Evolutionary conservation across 2,113 vertebrate species (phyloP).

Genomic region (Cygnus buccinator): DNA sequence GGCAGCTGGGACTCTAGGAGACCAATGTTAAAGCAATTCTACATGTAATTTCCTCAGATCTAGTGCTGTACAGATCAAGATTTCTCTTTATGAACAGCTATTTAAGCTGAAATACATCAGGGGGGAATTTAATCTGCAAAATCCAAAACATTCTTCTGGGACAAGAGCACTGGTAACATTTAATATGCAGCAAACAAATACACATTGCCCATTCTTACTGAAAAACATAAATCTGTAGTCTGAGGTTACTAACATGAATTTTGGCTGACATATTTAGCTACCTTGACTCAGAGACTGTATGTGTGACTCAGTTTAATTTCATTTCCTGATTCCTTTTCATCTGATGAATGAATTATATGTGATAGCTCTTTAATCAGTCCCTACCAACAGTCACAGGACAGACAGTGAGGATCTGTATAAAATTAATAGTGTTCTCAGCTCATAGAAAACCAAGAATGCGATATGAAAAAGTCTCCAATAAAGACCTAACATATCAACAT

Average conservation of each 20-base stretch:
- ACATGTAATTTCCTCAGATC: not conserved
- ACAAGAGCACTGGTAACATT: not conserved
- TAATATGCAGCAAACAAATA: not conserved
- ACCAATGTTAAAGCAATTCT: not conserved
- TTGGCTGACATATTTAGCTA: not conserved
- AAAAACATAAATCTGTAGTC: not conserved
- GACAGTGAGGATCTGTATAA: not conserved
- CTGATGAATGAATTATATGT: not conserved
- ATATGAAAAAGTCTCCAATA: not conserved
- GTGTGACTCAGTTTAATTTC: not conserved
- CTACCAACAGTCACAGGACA: not conserved
- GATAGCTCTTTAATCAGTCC: not conserved
- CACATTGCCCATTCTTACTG: not conserved
- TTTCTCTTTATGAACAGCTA: not conserved
- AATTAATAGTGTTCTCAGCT: not conserved
- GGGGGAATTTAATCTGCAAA: not conserved
- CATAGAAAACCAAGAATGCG: not conserved
- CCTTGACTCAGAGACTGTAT: not conserved
- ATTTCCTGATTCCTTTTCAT: not conserved
- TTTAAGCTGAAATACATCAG: not conserved
- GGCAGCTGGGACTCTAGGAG: not conserved
- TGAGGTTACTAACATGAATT: not conserved
- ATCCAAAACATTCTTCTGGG: not conserved
- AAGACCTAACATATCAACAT: not conserved
- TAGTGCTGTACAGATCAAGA: not conserved